Evolutionary conservation across 2,113 vertebrate species (phyloP).

Genomic region (Nycticryphes semicollaris): DNA sequence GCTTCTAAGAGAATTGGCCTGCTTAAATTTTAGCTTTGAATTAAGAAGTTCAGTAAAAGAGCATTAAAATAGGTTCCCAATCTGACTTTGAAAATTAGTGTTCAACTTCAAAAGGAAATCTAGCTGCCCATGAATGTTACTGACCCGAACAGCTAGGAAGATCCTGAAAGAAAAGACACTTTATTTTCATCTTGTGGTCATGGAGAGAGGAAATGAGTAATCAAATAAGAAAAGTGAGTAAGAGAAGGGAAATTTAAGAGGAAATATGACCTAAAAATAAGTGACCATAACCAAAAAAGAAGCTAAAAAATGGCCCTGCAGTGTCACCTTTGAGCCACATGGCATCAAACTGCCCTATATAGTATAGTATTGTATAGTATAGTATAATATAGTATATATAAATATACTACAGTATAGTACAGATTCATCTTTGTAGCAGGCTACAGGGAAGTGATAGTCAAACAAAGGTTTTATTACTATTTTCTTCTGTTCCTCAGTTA

Average conservation of each 20-base stretch:
- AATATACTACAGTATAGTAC: no score
- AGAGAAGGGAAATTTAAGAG: background rate
- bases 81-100: background rate
- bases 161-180: background rate
- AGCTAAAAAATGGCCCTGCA: background rate
- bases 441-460: background rate
- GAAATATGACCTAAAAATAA: background rate
- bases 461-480: background rate
- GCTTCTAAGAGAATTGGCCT: constrained; percentile 3
- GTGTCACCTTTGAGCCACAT: background rate
- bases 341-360: background rate
- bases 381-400: no score
- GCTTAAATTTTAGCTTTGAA: constrained; percentile 52
- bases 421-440: background rate
- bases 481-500: background rate
- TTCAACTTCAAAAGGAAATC: constrained; percentile 21
- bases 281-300: background rate
- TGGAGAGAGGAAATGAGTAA: background rate
- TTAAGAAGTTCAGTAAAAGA: constrained; percentile 27
- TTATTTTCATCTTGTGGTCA: background rate
- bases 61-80: background rate
- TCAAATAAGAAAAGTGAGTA: background rate
- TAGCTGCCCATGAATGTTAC: background rate
- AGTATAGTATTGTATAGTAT: no score
- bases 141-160: background rate